phyloP scores from a whole-genome alignment of 2,888 invertebrate genomes.

The Blastobasis lacticolella region DNA sequence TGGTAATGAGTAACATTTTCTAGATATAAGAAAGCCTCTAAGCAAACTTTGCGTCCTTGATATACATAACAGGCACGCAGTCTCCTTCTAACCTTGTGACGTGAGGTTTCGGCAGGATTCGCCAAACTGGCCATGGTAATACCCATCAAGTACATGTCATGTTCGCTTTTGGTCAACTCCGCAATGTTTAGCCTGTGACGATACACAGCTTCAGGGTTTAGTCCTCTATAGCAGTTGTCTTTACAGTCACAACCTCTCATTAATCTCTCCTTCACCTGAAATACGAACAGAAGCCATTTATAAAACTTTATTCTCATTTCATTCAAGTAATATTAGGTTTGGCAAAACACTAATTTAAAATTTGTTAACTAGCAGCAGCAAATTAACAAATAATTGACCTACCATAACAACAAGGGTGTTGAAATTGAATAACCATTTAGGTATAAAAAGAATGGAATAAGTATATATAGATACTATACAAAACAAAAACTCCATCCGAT shows the following conservation, averaged over 20 bases:
- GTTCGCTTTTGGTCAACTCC: slow-evolving; percentile 85
- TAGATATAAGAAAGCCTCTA: slow-evolving; percentile 85
- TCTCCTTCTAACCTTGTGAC: slow-evolving; percentile 82
- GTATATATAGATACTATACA: too few species aligned
- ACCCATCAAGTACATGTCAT: slow-evolving; percentile 91
- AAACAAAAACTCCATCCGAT: too few species aligned
- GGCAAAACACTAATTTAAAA: too few species aligned
- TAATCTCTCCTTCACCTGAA: slow-evolving; percentile 80
- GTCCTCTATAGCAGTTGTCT: slow-evolving; percentile 83
- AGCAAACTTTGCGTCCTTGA: slow-evolving; percentile 83
- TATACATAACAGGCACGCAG: slow-evolving; percentile 84
- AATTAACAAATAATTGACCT: too few species aligned
- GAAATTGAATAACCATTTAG: too few species aligned
- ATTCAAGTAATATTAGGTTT: too few species aligned
- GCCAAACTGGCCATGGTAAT: slow-evolving; percentile 87
- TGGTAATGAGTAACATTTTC: slow-evolving; percentile 88
- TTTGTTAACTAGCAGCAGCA: too few species aligned
- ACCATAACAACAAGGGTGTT: too few species aligned
- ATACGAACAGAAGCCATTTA: slow-evolving; percentile 12
- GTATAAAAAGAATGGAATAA: too few species aligned
- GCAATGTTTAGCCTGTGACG: slow-evolving; percentile 85
- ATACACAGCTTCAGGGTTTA: slow-evolving; percentile 84
- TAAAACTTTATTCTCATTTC: background rate
- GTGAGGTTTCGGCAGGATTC: slow-evolving; percentile 81
- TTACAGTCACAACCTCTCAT: slow-evolving; percentile 84